Base-by-base conservation (phyloP, 2,113 vertebrate genomes). In the Sinosuthora webbiana region DNA sequence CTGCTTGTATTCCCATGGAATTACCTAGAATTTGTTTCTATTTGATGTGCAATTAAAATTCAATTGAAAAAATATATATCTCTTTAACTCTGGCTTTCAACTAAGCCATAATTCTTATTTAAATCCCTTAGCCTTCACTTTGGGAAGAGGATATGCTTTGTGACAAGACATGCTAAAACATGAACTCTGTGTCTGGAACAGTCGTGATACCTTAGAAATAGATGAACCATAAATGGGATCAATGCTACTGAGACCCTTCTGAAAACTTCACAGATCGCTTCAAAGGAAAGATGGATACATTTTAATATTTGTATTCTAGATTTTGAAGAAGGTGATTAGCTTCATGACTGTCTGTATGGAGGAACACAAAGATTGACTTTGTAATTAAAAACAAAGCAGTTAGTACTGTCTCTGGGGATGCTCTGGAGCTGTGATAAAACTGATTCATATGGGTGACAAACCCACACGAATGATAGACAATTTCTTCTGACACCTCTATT, bases 401-500 rank as follows among this genome's bases (percentile, higher is more conserved):
- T 91, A 93, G 74, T 84, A 70, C 65, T 42, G 27, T 94, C 57
- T 93, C 80, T 57, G 62, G 33, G 49, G 74, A 93, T 91, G 91
- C 63, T 95, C 87, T 71, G 41, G 64, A 85, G 19, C 62, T 90
- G 52, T 65, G 79, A 89, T 88, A 97, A 94, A 97, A 95, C 89
- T 86, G 65, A 87, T 87, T 93, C 90, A 89, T 78, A 59, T 2
- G 1, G 87, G 64, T 93, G 87, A 95, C 82, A 97, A 96, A 95
- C 70, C 30, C 65, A 55, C 53, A 78, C 0, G 1, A 89, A 94
- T 97, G 89, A 91, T 56, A 87, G 78, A 45, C 52, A 83, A 85
- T 78, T 95, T 91, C 90, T 97, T 89, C 84, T 91, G 87, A 95
- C 90, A 83, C 70, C n/a, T 96, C 84, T 75, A 47, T 56, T 87